Base-by-base conservation (phyloP, 1,140 invertebrate species). In the Hyles vespertilio region DNA sequence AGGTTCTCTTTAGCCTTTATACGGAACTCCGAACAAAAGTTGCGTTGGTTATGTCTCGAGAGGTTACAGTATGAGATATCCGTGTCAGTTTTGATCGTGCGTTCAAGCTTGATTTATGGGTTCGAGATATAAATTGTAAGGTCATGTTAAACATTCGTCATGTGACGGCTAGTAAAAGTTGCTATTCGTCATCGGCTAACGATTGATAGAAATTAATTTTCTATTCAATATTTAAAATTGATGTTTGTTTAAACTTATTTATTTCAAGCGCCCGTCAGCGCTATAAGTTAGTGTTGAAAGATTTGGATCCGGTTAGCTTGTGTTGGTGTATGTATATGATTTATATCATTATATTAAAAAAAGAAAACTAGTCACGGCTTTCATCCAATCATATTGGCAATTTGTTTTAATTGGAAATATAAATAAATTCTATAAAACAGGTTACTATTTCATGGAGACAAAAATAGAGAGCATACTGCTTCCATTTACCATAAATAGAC, bases 131-230 rank as follows among this genome's bases (percentile, higher is more conserved):
- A 77, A 74, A 80, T 79, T 85, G 78, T 84, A 73, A 79, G 81
- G 81, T 84, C 77, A 84, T 84, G 77, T 76, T 76, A 69, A 69
- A 70, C 74, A 82, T 83, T 76, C 75, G 75, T 87, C 81, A 80
- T 74, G 67, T 63, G 74, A 78, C 74, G 77, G 72, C 71, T 63
- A 73, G 73, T 81, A 81, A 77, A 79, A 77, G 67, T 75, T 63
- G 72, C 69, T 67, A 76, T 84, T 76, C 71, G 74, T 84, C 76
- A 79, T 79, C 56, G 65, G 65, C 67, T 74, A 71, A 65, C 66
- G 68, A 81, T 79, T 74, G 72, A 79, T 72, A 72, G 69, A 56
- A 59, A 67, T 65, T 66, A 70, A 69, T 74, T 74, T 62, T 46
- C 57, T 61, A 57, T 59, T 43, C 55, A 54, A 43, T 69, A 60